phyloP scores from a whole-genome alignment of 2,888 invertebrate species.

The Girardia tigrina region DNA sequence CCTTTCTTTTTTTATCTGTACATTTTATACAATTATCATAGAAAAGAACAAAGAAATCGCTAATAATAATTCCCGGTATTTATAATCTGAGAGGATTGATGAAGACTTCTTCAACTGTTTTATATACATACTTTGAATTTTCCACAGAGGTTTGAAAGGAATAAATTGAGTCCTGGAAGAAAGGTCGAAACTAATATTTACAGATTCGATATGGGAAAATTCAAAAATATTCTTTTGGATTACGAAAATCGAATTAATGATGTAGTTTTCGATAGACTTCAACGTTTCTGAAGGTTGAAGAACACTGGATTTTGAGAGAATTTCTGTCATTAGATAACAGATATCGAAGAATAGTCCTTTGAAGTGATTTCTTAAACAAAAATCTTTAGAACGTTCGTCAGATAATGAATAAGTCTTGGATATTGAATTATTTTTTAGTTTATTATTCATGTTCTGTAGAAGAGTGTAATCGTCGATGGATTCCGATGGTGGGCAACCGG shows the following conservation, averaged over 20 bases:
- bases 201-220: background rate
- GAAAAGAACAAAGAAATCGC: background rate
- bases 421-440: background rate
- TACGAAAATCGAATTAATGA: background rate
- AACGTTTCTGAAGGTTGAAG: background rate
- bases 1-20: background rate
- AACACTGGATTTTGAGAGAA: background rate
- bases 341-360: background rate
- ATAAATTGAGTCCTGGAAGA: background rate
- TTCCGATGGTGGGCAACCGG: background rate
- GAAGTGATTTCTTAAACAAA: background rate
- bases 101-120: background rate
- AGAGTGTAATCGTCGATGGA: background rate
- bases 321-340: background rate
- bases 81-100: background rate
- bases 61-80: background rate
- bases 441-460: background rate
- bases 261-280: background rate
- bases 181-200: conserved; percentile 9
- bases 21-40: too few species aligned
- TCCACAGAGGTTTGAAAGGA: background rate
- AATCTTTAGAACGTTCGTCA: background rate
- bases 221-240: background rate
- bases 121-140: background rate
- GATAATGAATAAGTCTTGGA: background rate